Evolutionary conservation across 2,113 vertebrate genomes (phyloP).

Genomic region (Oryzias javanicus): DNA sequence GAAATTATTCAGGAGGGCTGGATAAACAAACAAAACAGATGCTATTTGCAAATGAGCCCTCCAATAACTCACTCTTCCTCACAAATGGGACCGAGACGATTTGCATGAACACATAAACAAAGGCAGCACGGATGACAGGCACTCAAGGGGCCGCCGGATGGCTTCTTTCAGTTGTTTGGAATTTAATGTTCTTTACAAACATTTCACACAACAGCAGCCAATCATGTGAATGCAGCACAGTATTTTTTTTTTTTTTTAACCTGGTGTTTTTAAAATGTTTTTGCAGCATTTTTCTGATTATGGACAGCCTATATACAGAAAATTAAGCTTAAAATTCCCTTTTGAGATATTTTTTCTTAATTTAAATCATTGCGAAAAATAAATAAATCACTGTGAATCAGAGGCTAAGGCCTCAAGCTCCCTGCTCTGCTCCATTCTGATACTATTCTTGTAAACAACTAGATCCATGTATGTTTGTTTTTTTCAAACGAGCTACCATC

Average conservation of each 20-base stretch:
- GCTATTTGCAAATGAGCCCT: constrained; percentile 29
- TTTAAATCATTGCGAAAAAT: no score
- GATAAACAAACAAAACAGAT: constrained; percentile 48
- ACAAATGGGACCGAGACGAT: constrained; percentile 27
- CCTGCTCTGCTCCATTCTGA: no score
- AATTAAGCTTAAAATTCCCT: no score
- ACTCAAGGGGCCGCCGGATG: constrained; percentile 15
- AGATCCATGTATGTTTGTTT: no score
- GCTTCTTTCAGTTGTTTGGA: constrained; percentile 54
- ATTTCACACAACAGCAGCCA: constrained; percentile 47
- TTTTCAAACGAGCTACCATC: no score
- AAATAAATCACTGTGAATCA: no score
- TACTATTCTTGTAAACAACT: no score
- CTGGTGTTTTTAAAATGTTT: no score
- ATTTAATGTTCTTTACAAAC: constrained; percentile 49
- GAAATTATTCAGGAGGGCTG: background rate
- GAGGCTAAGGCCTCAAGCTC: no score
- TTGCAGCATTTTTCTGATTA: no score
- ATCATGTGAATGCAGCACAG: constrained; percentile 62
- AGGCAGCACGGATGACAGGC: constrained; percentile 51
- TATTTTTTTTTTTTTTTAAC: constrained; percentile 8
- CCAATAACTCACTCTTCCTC: constrained; percentile 21
- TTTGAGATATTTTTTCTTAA: no score
- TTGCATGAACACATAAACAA: constrained; percentile 49
- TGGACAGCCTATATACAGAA: no score